These are phyloP conservation scores for Zapus hudsonius DNA, from an alignment of 2,113 vertebrate genomes.

Conservation along the genomic window DNA sequence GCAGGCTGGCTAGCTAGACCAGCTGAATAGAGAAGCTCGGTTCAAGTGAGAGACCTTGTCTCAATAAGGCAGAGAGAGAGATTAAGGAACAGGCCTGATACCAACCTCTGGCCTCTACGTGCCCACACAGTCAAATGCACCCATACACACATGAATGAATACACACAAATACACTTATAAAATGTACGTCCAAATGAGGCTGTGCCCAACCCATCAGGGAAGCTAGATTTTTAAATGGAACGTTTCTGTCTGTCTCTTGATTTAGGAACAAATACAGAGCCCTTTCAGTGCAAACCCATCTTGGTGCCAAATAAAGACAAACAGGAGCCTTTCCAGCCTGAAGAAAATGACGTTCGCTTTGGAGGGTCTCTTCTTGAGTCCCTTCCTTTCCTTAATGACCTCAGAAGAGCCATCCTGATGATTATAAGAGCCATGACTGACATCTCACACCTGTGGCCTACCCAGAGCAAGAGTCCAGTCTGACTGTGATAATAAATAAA, in stretches of 20 bases:
- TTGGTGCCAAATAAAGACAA: conserved; percentile 53
- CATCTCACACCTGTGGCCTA: conserved; percentile 37
- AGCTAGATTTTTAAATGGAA: background rate
- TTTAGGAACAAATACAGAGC: conserved; percentile 8
- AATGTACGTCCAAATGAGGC: background rate
- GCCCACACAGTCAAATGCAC: no score
- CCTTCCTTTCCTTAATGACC: conserved; percentile 40
- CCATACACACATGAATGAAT: no score
- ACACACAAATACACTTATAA: no score
- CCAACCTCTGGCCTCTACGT: no score
- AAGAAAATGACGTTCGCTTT: background rate
- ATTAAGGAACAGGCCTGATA: no score
- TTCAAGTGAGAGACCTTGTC: no score
- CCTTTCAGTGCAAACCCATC: background rate
- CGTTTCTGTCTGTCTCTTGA: background rate
- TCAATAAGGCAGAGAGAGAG: no score
- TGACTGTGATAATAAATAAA: conserved; percentile 80
- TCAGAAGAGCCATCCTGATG: conserved; percentile 25
- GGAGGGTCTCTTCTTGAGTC: background rate
- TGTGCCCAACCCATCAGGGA: background rate
- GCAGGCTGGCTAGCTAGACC: no score
- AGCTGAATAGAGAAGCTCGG: no score
- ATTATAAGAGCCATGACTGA: background rate
- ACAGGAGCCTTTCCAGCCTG: conserved; percentile 21
- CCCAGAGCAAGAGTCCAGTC: conserved; percentile 49